Conservation (phyloP, 2,797 vertebrate genomes). For the Aselliscus stoliczkanus region DNA sequence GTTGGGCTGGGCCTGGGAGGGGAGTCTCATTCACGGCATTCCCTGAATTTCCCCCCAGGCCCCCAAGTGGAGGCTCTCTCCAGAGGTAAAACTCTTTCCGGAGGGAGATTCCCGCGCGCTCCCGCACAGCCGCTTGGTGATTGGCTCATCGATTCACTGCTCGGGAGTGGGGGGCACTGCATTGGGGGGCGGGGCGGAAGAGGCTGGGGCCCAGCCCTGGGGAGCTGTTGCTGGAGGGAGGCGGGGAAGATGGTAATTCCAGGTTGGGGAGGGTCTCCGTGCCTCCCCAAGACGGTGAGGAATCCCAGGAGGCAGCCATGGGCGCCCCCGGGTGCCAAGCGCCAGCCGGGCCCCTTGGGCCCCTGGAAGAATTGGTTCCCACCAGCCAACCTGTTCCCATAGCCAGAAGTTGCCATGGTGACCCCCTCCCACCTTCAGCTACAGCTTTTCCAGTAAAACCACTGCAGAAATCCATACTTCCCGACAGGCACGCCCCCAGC, state of each 20-base stretch:
- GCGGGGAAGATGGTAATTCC: not conserved
- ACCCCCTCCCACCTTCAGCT: conserved; percentile 81
- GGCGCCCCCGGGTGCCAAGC: not conserved
- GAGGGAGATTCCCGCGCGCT: conserved; percentile 14
- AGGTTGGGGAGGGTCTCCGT: not conserved
- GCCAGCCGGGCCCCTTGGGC: conserved; percentile 14
- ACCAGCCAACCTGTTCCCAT: conserved; percentile 73
- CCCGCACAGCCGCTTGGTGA: not conserved
- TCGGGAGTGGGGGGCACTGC: not conserved
- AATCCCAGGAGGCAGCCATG: not conserved
- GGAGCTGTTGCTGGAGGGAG: not conserved
- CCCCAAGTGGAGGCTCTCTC: not conserved
- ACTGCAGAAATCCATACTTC: conserved; percentile 83
- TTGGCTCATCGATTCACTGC: conserved; percentile 7
- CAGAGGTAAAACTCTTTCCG: not conserved
- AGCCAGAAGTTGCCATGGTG: conserved; percentile 77
- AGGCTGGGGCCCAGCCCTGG: not conserved
- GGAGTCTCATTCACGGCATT: not conserved
- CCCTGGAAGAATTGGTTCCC: conserved; percentile 63
- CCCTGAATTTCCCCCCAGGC: not conserved
- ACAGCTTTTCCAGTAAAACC: conserved; percentile 85
- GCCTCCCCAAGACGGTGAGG: not conserved
- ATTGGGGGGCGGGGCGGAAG: not conserved
- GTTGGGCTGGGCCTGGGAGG: too few relatives aligned
- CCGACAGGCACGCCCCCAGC: conserved; percentile 81